Evolutionary conservation across 1,140 invertebrate species (phyloP), one percentile per base, ranked within the genome.

Genomic region (Linepithema humile): DNA sequence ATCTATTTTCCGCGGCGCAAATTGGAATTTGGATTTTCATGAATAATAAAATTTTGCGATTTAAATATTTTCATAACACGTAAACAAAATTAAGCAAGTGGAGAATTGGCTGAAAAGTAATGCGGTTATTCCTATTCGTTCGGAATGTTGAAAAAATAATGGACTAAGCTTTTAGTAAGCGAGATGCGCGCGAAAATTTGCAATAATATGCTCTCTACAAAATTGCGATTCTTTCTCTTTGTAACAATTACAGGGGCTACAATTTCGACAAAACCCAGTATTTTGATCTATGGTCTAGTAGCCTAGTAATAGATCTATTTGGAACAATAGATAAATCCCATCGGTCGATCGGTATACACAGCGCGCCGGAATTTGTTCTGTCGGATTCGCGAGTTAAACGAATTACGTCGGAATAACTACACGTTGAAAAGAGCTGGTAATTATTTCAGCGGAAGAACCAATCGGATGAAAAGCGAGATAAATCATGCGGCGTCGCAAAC

Each of bases 261-360:
- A 23, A 2, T 40, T 55, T 78, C 23, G 62, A n/a, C 35, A 29
- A 29, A 43, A 74, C 59, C 9, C 35, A 20, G 1, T 57, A 15
- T 73, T 40, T 73, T 73, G 32, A 50, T 40, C 53, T 1, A 4
- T 35, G 55, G 15, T 65, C 6, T 29, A 69, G 64, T 70, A 83
- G 80, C 85, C 83, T 75, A 85, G 35, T 83, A 86, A 91, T 89
- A 86, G 87, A 92, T 91, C 88, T 90, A 82, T 78, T 86, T 85
- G 84, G 73, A 90, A 82, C 77, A 82, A 82, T 62, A 80, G 84
- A 48, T 64, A 75, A 86, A 88, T 86, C 60, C 83, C 74, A 35
- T 40, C 20, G 45, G 23, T 55, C 55, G 35, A 78, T 65, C 48
- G 45, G 73, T 35, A 45, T 20, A 29, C 60, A 26, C 20, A 23